Evolutionary conservation across 2,113 vertebrate species (phyloP), one percentile per base, ranked within the genome.

Genomic region (Eublepharis macularius): DNA sequence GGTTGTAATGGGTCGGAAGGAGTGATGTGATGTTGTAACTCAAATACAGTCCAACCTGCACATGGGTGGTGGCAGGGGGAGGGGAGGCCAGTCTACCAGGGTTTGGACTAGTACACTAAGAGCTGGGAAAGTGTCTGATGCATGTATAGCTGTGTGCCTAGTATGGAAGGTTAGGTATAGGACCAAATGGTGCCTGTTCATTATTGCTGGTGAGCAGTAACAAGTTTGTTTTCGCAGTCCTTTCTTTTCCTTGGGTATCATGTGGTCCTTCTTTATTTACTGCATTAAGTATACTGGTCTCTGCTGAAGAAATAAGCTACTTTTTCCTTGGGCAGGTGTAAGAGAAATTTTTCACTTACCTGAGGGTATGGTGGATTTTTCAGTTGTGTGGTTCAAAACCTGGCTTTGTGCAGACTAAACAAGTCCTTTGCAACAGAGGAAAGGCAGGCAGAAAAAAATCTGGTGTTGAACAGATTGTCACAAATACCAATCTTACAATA

Each of bases 11-110:
- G 69, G 80, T 34, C 29, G 13, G 43, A 39, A 82, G 49, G 65
- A 57, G 75, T 51, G 81, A 72, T 72, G 87, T 21, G 47, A 78
- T 78, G 74, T 39, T 60, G 36, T 72, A 78, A 69, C 65, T 77
- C 68, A 26, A 39, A 75, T n/a, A 0, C 2, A 86, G 39, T 54
- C 34, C 26, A 36, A 2, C 29, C 32, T 69, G 36, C 66, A n/a
- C 4, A 41, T 0, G 1, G 1, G 69, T n/a, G n/a, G n/a, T n/a
- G 39, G 32, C 19, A 29, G 41, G 65, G 60, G 70, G 60, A 36
- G 34, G 66, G n/a, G 21, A n/a, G 6, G n/a, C 41, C 19, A 51
- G 63, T 39, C 45, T 13, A 11, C 47, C 16, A 3, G 45, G 45
- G 14, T 6, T 14, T 45, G 29, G 26, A 26, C 60, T 63, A 9